These are phyloP conservation scores for Lepus timidus DNA, from an alignment of 2,113 vertebrate species.

Conservation along the genomic window DNA sequence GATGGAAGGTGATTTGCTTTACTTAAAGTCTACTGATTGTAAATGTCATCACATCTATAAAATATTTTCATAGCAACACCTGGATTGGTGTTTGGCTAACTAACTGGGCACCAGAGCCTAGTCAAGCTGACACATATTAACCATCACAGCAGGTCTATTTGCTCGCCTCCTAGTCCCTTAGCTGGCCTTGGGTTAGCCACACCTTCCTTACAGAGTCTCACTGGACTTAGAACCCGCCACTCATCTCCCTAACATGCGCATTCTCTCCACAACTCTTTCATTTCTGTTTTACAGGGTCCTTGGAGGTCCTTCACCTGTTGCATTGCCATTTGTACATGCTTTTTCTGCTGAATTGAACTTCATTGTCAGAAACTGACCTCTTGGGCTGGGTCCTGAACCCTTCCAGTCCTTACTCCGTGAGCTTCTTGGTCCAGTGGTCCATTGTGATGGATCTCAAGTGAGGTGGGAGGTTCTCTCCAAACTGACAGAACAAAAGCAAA, in stretches of 20 bases:
- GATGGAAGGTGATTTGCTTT: neutral
- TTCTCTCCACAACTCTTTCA: neutral
- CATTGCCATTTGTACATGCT: neutral
- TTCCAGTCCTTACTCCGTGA: neutral
- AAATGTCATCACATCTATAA: neutral
- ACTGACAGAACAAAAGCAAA: neutral
- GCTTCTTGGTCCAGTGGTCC: neutral
- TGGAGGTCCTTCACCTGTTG: neutral
- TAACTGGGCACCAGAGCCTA: too few relatives aligned
- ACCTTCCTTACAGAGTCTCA: neutral
- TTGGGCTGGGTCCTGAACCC: neutral
- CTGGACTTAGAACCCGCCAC: neutral
- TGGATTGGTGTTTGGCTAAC: neutral
- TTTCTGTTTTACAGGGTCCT: neutral
- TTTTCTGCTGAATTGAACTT: neutral
- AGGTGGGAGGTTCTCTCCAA: neutral
- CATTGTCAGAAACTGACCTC: neutral
- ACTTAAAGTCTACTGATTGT: neutral
- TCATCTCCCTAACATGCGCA: neutral
- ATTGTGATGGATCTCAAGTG: neutral
- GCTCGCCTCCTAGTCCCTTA: neutral
- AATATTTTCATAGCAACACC: neutral
- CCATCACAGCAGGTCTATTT: neutral
- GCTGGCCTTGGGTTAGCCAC: neutral
- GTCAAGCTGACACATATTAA: neutral